These are phyloP conservation scores for Eucidaris tribuloides DNA, from an alignment of 35 echinoderm and acorn worm species.

Conservation along the genomic window DNA sequence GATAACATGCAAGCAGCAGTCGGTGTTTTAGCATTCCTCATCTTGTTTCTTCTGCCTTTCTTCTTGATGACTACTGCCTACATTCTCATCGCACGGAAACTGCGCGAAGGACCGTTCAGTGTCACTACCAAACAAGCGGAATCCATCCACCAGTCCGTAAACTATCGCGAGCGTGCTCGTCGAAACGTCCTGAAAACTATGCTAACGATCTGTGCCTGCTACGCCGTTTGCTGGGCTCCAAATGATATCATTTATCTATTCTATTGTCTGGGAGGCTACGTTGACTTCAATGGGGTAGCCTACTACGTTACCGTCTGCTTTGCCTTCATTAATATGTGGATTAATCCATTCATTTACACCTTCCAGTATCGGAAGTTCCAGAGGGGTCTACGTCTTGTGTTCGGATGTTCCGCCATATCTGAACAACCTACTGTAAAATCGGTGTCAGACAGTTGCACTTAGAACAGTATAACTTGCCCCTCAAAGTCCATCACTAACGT, in stretches of 20 bases:
- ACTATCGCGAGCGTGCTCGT: background rate
- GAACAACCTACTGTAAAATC: too few relatives aligned
- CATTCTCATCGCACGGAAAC: background rate
- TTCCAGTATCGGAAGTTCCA: constrained; percentile 71
- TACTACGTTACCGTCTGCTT: constrained; percentile 41
- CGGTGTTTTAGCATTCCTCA: background rate
- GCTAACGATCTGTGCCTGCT: constrained; percentile 33
- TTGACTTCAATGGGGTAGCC: constrained; percentile 35
- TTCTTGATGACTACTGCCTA: background rate
- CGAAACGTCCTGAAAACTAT: constrained; percentile 64
- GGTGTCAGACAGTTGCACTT: too few relatives aligned
- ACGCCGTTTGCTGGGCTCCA: constrained; percentile 59
- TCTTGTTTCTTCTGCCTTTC: background rate
- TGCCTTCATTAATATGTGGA: constrained; percentile 74
- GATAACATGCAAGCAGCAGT: background rate
- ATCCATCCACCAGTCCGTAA: background rate
- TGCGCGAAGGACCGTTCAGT: background rate
- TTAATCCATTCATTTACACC: constrained; percentile 76
- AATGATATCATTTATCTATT: constrained; percentile 58
- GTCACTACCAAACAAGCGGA: background rate
- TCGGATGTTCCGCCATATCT: too few relatives aligned
- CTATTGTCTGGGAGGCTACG: constrained; percentile 43
- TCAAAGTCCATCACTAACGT: too few relatives aligned
- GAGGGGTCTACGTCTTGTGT: constrained; percentile 20
- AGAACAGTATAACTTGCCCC: too few relatives aligned